Conservation (phyloP, 1,140 invertebrate genomes). For the Neodiprion lecontei region DNA sequence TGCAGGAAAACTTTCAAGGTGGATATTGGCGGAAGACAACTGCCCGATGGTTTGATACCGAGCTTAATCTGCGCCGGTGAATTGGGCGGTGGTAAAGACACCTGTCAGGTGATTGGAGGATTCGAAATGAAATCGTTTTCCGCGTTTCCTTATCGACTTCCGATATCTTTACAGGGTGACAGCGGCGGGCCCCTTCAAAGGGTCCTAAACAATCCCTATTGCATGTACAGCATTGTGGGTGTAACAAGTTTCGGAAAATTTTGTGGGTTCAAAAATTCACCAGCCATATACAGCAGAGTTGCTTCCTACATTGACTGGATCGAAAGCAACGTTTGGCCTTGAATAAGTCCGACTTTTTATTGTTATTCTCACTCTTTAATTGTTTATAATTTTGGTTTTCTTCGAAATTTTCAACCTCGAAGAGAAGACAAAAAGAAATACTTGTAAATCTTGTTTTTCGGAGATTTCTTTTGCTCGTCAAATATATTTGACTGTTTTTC, state of each 20-base stretch:
- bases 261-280: conserved; percentile 60
- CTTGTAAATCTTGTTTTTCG: too few species aligned
- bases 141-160: background rate
- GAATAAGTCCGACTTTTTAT: background rate
- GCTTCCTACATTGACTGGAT: conserved; percentile 68
- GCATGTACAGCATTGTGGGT: conserved; percentile 57
- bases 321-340: conserved; percentile 60
- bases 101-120: conserved; percentile 69
- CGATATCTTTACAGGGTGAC: conserved; percentile 60
- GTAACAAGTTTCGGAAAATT: conserved; percentile 64
- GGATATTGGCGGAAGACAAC: conserved; percentile 46
- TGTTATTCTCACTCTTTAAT: background rate
- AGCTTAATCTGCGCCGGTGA: conserved; percentile 78
- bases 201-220: conserved; percentile 46
- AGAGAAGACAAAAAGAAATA: background rate
- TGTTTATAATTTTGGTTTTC: background rate
- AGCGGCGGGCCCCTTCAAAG: conserved; percentile 65
- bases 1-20: conserved; percentile 63
- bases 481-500: too few species aligned
- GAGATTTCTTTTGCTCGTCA: too few species aligned
- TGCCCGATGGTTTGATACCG: conserved; percentile 63
- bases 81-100: conserved; percentile 74
- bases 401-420: background rate
- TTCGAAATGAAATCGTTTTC: background rate
- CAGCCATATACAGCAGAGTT: conserved; percentile 67